These are phyloP conservation scores for Emmelina monodactyla DNA, from an alignment of 2,888 invertebrate genomes.

Conservation along the genomic window DNA sequence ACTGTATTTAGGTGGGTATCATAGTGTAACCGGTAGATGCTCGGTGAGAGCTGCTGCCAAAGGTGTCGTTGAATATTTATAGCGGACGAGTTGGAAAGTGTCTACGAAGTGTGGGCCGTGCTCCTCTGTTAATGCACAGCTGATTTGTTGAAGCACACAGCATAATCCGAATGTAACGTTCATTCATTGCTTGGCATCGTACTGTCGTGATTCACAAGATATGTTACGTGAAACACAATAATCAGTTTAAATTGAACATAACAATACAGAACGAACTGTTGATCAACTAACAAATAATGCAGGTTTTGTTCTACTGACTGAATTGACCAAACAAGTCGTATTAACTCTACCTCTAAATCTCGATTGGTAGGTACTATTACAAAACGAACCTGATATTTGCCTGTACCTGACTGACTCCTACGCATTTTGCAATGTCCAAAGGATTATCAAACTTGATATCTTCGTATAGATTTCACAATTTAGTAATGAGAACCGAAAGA, in stretches of 20 bases:
- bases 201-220: slow-evolving; percentile 18
- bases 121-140: slow-evolving; percentile 28
- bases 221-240: not conserved
- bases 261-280: not conserved
- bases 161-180: slow-evolving; percentile 25
- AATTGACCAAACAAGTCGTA: not conserved
- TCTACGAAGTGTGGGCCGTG: slow-evolving; percentile 18
- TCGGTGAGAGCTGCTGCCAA: slow-evolving; percentile 32
- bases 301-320: not conserved
- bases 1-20: slow-evolving; percentile 62
- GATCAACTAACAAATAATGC: not conserved
- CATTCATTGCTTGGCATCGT: slow-evolving; percentile 27
- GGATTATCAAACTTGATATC: not conserved
- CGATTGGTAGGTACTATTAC: not conserved
- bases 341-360: too few relatives aligned
- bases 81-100: slow-evolving; percentile 49
- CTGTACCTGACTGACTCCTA: not conserved
- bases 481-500: too few relatives aligned
- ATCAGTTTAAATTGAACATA: not conserved
- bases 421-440: not conserved
- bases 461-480: not conserved
- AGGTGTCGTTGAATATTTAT: slow-evolving; percentile 51
- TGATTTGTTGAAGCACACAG: slow-evolving; percentile 39
- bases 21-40: slow-evolving; percentile 18
- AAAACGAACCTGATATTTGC: not conserved